Evolutionary conservation across 1,140 invertebrate genomes (phyloP).

Genomic region (Achatina immaculata): DNA sequence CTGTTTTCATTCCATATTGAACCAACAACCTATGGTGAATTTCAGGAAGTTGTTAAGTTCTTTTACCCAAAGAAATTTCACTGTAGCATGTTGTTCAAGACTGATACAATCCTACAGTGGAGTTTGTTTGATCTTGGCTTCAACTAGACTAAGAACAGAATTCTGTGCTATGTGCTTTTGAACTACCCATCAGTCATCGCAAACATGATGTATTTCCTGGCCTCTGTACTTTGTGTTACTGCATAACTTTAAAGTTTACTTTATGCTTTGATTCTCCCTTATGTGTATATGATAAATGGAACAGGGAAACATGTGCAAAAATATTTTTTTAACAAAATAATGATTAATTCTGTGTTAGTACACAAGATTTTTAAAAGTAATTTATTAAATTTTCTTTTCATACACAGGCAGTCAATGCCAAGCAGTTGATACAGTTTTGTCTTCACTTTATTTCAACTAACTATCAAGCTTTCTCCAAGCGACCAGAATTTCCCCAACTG

Average conservation of each 20-base stretch:
- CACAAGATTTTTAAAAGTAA: not conserved
- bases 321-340: not conserved
- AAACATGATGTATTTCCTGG: no score
- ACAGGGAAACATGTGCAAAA: not conserved
- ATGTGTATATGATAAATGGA: not conserved
- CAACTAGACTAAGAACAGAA: no score
- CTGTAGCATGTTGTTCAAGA: no score
- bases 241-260: not conserved
- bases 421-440: slow-evolving; percentile 62
- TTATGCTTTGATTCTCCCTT: not conserved
- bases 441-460: slow-evolving; percentile 65
- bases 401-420: slow-evolving; percentile 62
- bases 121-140: no score
- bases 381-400: slow-evolving; percentile 20
- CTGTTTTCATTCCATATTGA: no score
- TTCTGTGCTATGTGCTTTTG: no score
- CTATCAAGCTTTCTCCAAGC: slow-evolving; percentile 57
- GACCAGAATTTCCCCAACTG: slow-evolving; percentile 56
- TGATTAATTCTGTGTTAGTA: not conserved
- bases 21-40: no score
- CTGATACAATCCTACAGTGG: no score
- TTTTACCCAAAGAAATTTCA: no score
- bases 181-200: no score
- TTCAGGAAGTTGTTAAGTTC: no score
- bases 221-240: not conserved